Conservation (phyloP, 2,888 invertebrate species). For the Caenorhabditis parvicauda region DNA sequence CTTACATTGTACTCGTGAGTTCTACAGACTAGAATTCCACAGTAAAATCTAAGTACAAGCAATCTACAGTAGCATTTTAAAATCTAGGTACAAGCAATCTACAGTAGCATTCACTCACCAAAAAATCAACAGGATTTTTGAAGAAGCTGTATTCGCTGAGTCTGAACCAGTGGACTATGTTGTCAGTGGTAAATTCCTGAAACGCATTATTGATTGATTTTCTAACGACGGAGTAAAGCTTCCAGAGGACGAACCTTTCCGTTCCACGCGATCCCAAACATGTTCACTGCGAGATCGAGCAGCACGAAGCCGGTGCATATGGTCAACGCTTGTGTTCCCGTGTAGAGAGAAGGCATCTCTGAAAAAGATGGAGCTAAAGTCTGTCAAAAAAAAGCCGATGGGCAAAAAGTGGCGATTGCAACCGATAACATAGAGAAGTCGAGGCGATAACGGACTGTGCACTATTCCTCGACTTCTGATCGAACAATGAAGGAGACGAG, state of each 20-base stretch:
- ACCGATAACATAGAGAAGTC: no score
- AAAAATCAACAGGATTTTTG: slow-evolving; percentile 57
- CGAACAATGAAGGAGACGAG: no score
- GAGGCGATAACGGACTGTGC: no score
- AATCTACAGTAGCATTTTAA: background rate
- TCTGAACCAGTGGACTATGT: slow-evolving; percentile 59
- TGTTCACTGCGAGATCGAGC: slow-evolving; percentile 35
- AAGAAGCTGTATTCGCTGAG: slow-evolving; percentile 54
- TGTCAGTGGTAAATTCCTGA: slow-evolving; percentile 52
- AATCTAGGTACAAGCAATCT: background rate
- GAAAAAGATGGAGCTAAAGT: no score
- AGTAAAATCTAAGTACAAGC: background rate
- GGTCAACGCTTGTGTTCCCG: slow-evolving; percentile 52
- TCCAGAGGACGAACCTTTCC: slow-evolving; percentile 13
- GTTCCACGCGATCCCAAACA: slow-evolving; percentile 42
- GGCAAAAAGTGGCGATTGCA: no score
- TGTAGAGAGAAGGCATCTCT: slow-evolving; percentile 38
- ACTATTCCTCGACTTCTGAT: no score
- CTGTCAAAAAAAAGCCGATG: no score
- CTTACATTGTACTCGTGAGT: no score
- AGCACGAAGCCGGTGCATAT: slow-evolving; percentile 47
- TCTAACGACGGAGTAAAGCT: background rate
- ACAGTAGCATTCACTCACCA: slow-evolving; percentile 28
- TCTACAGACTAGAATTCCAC: background rate
- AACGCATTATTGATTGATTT: background rate